These are phyloP conservation scores for Drosophila ficusphila DNA, from an alignment of 1,140 invertebrate species.

Conservation along the genomic window DNA sequence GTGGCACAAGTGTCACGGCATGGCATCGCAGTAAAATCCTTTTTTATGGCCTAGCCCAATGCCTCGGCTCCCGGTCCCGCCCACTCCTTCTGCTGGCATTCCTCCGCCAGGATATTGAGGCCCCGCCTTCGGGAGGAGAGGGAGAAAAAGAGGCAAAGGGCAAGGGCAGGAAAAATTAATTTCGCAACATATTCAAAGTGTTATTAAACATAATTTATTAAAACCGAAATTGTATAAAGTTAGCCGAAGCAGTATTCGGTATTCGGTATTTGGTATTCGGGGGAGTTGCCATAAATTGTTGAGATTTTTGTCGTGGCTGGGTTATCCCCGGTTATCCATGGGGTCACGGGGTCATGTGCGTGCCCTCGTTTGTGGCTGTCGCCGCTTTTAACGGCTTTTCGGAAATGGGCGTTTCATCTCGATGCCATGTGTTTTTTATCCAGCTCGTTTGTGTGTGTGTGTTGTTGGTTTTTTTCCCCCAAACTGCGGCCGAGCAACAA, in stretches of 20 bases:
- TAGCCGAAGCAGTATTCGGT: conserved; percentile 20
- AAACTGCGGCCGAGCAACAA: conserved; percentile 61
- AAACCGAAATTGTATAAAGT: conserved; percentile 81
- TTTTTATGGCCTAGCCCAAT: conserved; percentile 75
- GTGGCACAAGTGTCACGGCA: conserved; percentile 69
- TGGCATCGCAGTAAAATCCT: conserved; percentile 78
- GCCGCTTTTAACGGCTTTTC: conserved; percentile 58
- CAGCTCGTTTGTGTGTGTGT: conserved; percentile 15
- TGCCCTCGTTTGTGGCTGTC: conserved; percentile 48
- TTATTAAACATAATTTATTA: conserved; percentile 84
- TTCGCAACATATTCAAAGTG: conserved; percentile 81
- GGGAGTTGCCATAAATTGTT: conserved; percentile 68
- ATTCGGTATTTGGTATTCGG: too few relatives aligned
- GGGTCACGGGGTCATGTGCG: conserved; percentile 66
- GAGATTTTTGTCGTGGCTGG: conserved; percentile 54
- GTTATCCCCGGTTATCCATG: conserved; percentile 24
- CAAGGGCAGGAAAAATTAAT: conserved; percentile 75
- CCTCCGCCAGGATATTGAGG: conserved; percentile 15
- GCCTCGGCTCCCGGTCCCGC: conserved; percentile 6
- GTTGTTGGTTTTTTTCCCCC: conserved; percentile 13
- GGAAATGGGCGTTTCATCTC: conserved; percentile 51
- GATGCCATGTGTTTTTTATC: conserved; percentile 31
- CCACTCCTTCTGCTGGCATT: conserved; percentile 11
- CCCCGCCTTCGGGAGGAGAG: conserved; percentile 1
- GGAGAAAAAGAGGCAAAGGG: too few relatives aligned